Base-by-base conservation (phyloP, 2,113 vertebrate genomes). In the Hoplias malabaricus region DNA sequence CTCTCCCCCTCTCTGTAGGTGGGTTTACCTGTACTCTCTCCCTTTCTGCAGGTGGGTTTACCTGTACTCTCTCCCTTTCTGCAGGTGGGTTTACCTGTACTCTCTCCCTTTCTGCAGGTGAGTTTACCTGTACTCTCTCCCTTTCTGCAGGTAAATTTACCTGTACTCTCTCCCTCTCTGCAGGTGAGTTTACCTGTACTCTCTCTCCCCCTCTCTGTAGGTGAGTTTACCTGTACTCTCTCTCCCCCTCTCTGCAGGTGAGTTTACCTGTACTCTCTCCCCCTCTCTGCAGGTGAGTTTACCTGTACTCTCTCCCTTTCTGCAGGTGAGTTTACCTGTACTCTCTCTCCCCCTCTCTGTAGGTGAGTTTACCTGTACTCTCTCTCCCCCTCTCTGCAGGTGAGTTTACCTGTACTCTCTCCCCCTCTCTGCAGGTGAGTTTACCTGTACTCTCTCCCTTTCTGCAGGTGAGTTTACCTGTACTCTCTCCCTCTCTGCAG, bases 121-220 rank as follows among this genome's bases (percentile, higher is more conserved):
- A n/a, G n/a, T n/a, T n/a, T 23, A 95, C 94, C 94, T 95, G 94
- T 69, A 95, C 94, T 95, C 84, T 95, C 93, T 21, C 94, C 93
- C 74, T 94, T 93, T 46, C 91, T 83, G 85, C 94, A 95, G 29
- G 93, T 31, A 6, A 95, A 89, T 0, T 19, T 40, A n/a, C 21
- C 3, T 43, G 65, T 43, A 9, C 5, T 40, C n/a, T 21, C n/a
- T n/a, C n/a, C n/a, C n/a, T n/a, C 1, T n/a, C 4, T 43, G 65
- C 27, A 10, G 19, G 38, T 69, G 66, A 16, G 3, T n/a, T n/a
- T n/a, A n/a, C n/a, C n/a, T n/a, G n/a, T n/a, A n/a, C n/a, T n/a
- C n/a, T n/a, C n/a, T n/a, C n/a, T n/a, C n/a, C n/a, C n/a, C n/a
- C n/a, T n/a, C n/a, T n/a, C n/a, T n/a, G n/a, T n/a, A n/a, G n/a